Evolutionary conservation across 2,113 vertebrate species (phyloP), one percentile per base, ranked within the genome.

Genomic region (Choloepus hoffmanni): DNA sequence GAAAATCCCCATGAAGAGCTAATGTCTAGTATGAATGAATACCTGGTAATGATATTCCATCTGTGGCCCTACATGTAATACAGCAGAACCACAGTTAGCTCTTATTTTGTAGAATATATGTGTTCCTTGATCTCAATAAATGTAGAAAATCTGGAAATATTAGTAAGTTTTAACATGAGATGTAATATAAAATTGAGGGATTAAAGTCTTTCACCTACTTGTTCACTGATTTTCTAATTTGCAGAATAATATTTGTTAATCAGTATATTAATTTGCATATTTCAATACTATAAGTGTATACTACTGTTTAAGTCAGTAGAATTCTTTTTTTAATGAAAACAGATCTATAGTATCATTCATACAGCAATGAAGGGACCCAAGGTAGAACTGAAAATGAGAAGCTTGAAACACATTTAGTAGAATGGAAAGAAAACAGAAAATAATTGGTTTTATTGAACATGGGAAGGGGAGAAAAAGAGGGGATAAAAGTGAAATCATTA

Each of bases 151-250:
- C 36, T 74, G 16, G 60, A 97, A 95, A 60, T 1, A 63, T 70
- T 53, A 48, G 23, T 24, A 78, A 67, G 2, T 9, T 74, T 92
- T 89, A 67, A n/a, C 7, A 82, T n/a, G 48, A 55, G 15, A 67
- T 73, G 6, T 1, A 78, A 90, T 83, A 67, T 90, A 92, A 83
- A 89, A 67, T 36, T 70, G 9, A 87, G 1, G 4, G 14, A 74
- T 86, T 84, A 63, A 5, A 84, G 6, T 72, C 13, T 88, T 48
- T 68, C 24, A 83, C 63, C 86, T 87, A 76, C 13, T 68, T 43
- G 3, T 48, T 81, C 10, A 68, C 43, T 85, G 36, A 93, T 85
- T 88, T 94, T 86, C 36, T 15, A 36, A n/a, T 62, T 92, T 92
- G n/a, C 21, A 50, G 48, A 50, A 2, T 78, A 83, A 3, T 0